A percentile compares a stretch with the other conserved stretches of the same genome.
Evolutionary conservation across 2,113 vertebrate species (phyloP).

Genomic region (Thinocorus orbignyianus): DNA sequence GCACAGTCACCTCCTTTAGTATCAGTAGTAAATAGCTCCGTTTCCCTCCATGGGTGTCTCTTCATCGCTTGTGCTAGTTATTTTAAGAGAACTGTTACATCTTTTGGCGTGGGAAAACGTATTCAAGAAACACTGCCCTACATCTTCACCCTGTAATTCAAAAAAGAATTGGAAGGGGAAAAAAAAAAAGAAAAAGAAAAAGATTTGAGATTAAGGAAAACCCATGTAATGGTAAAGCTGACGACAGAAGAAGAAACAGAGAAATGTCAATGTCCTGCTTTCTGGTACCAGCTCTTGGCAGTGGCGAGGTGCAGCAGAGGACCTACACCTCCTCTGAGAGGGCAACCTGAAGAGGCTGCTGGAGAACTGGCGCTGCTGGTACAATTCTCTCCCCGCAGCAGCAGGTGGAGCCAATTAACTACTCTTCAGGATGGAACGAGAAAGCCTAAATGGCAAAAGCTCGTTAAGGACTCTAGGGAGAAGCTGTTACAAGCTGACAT

Average conservation of each 20-base stretch:
- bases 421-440: not conserved
- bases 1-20: not conserved
- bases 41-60: not conserved
- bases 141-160: not conserved
- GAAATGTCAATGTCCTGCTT: not conserved
- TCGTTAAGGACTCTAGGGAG: not conserved
- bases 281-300: not conserved
- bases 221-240: accelerated
- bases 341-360: not conserved
- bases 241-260: not conserved
- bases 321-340: accelerated
- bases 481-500: constrained; percentile 16
- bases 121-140: not conserved
- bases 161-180: not conserved
- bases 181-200: no score
- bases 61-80: not conserved
- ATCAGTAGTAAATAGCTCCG: not conserved
- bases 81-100: not conserved
- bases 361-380: not conserved
- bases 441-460: not conserved
- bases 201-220: not conserved
- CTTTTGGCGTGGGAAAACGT: not conserved
- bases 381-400: not conserved
- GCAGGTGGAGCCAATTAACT: constrained; percentile 60
- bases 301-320: not conserved